These are phyloP conservation scores for Carapus acus DNA, from an alignment of 2,797 vertebrate genomes.

Conservation along the genomic window DNA sequence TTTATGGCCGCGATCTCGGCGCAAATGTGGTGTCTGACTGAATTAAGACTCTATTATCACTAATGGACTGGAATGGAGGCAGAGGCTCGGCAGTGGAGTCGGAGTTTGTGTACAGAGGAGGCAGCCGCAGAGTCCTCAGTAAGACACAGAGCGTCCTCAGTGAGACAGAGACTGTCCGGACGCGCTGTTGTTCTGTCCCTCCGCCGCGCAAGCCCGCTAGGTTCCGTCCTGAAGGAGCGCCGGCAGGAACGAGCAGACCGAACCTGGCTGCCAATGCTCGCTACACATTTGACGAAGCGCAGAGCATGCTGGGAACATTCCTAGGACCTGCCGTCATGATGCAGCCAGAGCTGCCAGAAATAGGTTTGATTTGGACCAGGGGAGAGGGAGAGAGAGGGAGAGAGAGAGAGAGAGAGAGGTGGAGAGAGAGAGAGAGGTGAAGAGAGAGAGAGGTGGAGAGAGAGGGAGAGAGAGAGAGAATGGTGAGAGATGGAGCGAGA, in stretches of 20 bases:
- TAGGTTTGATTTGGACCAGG: constrained; percentile 24
- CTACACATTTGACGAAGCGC: constrained; percentile 5
- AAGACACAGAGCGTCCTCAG: constrained; percentile 1
- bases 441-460: constrained; percentile 12
- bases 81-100: neutral
- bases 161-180: too few relatives aligned
- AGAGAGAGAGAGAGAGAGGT: neutral
- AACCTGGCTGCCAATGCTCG: constrained; percentile 2
- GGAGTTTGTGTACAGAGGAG: constrained; percentile 1
- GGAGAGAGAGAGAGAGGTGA: neutral
- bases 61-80: neutral
- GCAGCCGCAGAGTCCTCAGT: constrained; percentile 7
- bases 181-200: too few relatives aligned
- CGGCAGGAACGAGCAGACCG: constrained; percentile 22
- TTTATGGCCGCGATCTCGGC: too few relatives aligned
- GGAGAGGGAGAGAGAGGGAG: too few relatives aligned
- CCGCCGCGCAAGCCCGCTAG: too few relatives aligned
- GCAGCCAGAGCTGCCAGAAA: constrained; percentile 33
- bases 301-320: constrained; percentile 43
- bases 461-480: constrained; percentile 2
- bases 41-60: neutral
- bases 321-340: constrained; percentile 50
- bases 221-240: constrained; percentile 2
- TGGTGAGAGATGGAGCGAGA: too few relatives aligned
- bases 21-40: neutral